Evolutionary conservation across 2,113 vertebrate genomes (phyloP).

Genomic region (Petrocephalus microphthalmus): DNA sequence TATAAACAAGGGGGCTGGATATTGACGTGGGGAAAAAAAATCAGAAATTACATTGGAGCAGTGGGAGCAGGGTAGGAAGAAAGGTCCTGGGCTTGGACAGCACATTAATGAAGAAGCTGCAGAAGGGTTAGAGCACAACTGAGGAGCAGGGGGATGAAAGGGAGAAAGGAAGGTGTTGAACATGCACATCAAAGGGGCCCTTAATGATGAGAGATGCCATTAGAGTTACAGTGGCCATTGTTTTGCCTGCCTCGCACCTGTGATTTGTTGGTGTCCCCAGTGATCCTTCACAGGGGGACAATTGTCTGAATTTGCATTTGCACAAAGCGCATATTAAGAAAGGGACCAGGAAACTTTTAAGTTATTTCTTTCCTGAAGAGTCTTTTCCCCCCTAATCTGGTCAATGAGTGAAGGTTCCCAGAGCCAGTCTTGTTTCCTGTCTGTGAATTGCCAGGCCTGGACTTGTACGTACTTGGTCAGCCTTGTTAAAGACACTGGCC

Average conservation of each 20-base stretch:
- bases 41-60: neutral
- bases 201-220: constrained; percentile 98
- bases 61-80: constrained; percentile 59
- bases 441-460: neutral
- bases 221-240: constrained; percentile 93
- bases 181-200: constrained; percentile 97
- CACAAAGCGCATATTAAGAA: constrained; percentile 65
- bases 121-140: constrained; percentile 35
- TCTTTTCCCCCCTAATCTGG: constrained; percentile 17
- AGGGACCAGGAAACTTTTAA: constrained; percentile 30
- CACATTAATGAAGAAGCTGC: constrained; percentile 74
- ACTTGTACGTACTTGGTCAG: neutral
- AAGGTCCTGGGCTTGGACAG: constrained; percentile 45
- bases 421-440: neutral
- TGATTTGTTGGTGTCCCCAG: constrained; percentile 70
- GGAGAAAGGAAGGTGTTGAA: constrained; percentile 92
- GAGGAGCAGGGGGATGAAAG: constrained; percentile 53
- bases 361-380: constrained; percentile 22
- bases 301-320: constrained; percentile 90
- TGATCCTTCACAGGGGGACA: constrained; percentile 75
- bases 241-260: constrained; percentile 98
- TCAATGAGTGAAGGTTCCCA: neutral
- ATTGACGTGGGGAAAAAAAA: constrained; percentile 64
- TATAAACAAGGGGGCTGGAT: constrained; percentile 59
- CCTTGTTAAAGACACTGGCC: neutral